phyloP scores from a whole-genome alignment of 2,113 vertebrate species.

The Pedionomus torquatus region DNA sequence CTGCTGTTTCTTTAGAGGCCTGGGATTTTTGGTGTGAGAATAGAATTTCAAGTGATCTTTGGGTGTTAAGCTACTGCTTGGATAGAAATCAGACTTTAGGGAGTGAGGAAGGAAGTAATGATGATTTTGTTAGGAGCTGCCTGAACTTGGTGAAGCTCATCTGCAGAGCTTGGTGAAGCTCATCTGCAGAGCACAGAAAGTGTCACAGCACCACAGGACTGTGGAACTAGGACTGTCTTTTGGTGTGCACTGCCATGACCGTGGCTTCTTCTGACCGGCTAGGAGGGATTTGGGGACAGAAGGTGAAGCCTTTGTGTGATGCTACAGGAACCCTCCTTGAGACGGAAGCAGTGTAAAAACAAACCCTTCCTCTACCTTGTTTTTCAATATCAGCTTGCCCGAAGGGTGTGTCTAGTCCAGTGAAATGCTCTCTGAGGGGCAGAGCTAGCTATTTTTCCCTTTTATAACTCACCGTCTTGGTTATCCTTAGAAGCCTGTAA shows the following conservation, averaged over 20 bases:
- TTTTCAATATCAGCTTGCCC: neutral
- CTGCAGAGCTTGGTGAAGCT: neutral
- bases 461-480: neutral
- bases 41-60: neutral
- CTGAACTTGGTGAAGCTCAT: neutral
- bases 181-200: neutral
- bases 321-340: neutral
- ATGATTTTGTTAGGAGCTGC: neutral
- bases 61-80: neutral
- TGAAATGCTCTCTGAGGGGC: neutral
- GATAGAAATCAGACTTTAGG: neutral
- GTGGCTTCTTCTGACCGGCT: accelerated
- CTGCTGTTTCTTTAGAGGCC: neutral
- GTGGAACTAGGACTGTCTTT: neutral
- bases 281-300: neutral
- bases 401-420: neutral
- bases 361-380: neutral
- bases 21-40: neutral
- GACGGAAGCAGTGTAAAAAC: neutral
- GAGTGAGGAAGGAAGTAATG: neutral
- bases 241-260: too few species aligned
- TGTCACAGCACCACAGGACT: neutral
- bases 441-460: neutral
- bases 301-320: neutral
- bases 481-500: neutral